Conservation (phyloP, 2,113 vertebrate species). For the Gasterosteus nipponicus region DNA sequence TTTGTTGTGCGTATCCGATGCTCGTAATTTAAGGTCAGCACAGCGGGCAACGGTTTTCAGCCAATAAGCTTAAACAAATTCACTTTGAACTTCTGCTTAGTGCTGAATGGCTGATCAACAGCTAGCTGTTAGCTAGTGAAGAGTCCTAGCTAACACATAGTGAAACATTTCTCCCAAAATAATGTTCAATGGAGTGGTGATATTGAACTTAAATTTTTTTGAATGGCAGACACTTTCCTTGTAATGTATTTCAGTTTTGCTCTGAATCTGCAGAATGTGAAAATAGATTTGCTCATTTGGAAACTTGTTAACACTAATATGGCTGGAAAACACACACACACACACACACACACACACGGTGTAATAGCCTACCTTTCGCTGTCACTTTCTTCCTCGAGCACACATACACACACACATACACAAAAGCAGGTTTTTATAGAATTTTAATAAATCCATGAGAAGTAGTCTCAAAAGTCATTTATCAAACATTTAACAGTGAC, state of each 20-base stretch:
- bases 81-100: not conserved
- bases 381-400: slow-evolving; percentile 7
- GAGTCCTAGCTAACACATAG: not conserved
- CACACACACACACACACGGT: slow-evolving; percentile 3
- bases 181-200: not conserved
- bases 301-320: not conserved
- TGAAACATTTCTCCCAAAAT: not conserved
- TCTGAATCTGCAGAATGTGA: not conserved
- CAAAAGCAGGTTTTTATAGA: slow-evolving; percentile 87
- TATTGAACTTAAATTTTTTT: not conserved
- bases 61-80: not conserved
- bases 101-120: not conserved
- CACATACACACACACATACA: slow-evolving; percentile 3
- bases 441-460: slow-evolving; percentile 99
- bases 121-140: not conserved
- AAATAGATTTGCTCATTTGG: not conserved
- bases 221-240: not conserved
- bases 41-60: not conserved
- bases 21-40: slow-evolving; percentile 42
- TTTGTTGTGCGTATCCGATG: slow-evolving; percentile 16
- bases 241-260: not conserved
- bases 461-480: slow-evolving; percentile 90
- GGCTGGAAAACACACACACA: not conserved
- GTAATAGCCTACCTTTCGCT: slow-evolving; percentile 14
- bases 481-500: slow-evolving; percentile 95